Conservation (phyloP, 2,888 invertebrate genomes). For the Pandemis heparana region DNA sequence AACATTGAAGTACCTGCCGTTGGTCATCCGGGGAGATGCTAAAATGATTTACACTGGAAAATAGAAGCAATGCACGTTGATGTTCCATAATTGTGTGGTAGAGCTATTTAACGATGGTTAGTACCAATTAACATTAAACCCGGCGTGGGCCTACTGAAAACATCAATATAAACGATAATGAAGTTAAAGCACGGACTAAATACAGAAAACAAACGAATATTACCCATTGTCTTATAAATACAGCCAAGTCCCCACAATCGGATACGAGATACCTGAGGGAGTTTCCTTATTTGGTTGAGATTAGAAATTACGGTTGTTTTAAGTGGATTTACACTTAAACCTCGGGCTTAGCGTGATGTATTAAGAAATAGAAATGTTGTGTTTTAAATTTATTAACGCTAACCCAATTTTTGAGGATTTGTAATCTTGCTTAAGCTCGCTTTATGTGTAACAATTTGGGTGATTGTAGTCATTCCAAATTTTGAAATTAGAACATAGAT, state of each 20-base stretch:
- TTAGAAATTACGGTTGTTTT: constrained; percentile 35
- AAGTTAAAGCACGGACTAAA: constrained; percentile 3
- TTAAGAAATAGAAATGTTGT: not conserved
- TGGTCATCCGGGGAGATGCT: constrained; percentile 4
- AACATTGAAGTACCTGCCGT: constrained; percentile 46
- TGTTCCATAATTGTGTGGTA: constrained; percentile 13
- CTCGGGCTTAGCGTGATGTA: not conserved
- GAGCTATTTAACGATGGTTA: constrained; percentile 19
- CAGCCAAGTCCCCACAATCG: constrained; percentile 10
- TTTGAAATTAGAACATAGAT: too few species aligned
- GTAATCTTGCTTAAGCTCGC: not conserved
- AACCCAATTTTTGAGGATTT: not conserved
- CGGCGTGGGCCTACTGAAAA: not conserved
- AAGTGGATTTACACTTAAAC: constrained; percentile 21
- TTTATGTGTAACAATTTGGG: not conserved
- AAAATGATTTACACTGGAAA: constrained; percentile 25
- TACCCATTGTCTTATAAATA: constrained; percentile 10
- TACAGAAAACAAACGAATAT: constrained; percentile 16
- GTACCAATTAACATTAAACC: constrained; percentile 14
- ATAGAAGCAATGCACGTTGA: constrained; percentile 13
- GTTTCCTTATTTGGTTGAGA: constrained; percentile 28
- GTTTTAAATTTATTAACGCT: constrained; percentile 5
- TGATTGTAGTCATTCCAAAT: too few species aligned
- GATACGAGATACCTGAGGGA: constrained; percentile 20
- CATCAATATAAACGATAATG: constrained; percentile 5